These are phyloP conservation scores for Lamellibrachia columna DNA, from an alignment of 2,888 invertebrate genomes.

Conservation along the genomic window DNA sequence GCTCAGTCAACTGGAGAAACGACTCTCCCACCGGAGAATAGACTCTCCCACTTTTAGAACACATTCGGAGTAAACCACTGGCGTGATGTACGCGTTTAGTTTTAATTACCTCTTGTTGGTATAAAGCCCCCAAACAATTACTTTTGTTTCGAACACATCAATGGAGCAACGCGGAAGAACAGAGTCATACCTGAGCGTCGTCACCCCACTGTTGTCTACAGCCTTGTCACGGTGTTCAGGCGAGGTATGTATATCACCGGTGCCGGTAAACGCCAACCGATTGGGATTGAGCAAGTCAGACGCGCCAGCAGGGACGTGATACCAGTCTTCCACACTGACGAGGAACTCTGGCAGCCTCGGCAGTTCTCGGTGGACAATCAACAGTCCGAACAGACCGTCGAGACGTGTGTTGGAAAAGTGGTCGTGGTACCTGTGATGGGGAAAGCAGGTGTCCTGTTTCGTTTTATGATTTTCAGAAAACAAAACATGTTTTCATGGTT, in stretches of 20 bases:
- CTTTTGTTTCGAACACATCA: no score
- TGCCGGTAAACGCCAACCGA: not conserved
- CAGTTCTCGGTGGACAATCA: conserved; percentile 33
- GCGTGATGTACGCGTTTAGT: no score
- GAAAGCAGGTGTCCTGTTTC: not conserved
- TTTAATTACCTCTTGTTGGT: no score
- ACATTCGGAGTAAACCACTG: no score
- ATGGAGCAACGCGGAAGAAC: no score
- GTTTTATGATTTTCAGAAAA: no score
- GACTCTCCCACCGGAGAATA: no score
- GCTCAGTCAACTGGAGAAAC: no score
- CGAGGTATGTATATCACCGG: conserved; percentile 26
- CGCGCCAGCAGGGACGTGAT: not conserved
- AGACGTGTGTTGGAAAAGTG: conserved; percentile 29
- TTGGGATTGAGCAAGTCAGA: not conserved
- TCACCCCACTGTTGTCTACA: conserved; percentile 25
- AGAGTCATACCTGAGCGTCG: conserved; percentile 7
- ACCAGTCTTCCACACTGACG: not conserved
- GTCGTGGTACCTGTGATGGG: conserved; percentile 35
- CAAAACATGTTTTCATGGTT: no score
- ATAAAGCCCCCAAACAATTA: no score
- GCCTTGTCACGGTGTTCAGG: conserved; percentile 16
- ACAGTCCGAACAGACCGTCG: conserved; percentile 36
- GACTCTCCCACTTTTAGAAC: no score
- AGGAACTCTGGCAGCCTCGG: conserved; percentile 7